Evolutionary conservation across 2,888 invertebrate species (phyloP), one percentile per base, ranked within the genome.

Genomic region (Hartigia nigra): DNA sequence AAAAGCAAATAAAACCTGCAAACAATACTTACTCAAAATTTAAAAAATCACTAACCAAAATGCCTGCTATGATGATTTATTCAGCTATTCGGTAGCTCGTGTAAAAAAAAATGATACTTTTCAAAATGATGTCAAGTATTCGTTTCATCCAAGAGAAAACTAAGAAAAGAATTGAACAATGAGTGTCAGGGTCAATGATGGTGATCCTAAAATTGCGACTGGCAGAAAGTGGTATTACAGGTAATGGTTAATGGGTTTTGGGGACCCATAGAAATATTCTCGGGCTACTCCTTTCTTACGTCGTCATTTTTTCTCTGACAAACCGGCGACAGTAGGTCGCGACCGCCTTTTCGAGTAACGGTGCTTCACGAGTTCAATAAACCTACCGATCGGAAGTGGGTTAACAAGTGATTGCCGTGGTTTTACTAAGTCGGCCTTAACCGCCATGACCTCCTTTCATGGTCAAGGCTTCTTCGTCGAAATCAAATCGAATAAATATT

Each of bases 321-420:
- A 34, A 82, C 80, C 72, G 76, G 76, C 84, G 82, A 81, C 84
- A 91, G 91, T 91, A 90, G 91, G 91, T 90, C 91, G 82, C 85
- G 91, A 90, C 91, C 91, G 90, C 89, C 83, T 91, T 91, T 88
- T 86, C 75, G 83, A 86, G 83, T 91, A 91, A 91, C 91, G 91
- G 91, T 90, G 86, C 76, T 83, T 81, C 81, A 79, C 78, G 86
- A 84, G 91, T 90, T 89, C 90, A 90, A 90, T 82, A 90, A 89
- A 90, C 91, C 86, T 83, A 77, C 78, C 81, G 84, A 85, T 85
- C 78, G 80, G 85, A 91, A 91, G 91, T 91, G 89, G 91, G 91
- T 90, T 91, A 91, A 89, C 88, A 88, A 89, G 89, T 84, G 81
- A 75, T 79, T 74, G 82, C 79, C 79, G 79, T 74, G 80, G 79